Base-by-base conservation (phyloP, 2,797 vertebrate genomes). In the Phataginus tricuspis region DNA sequence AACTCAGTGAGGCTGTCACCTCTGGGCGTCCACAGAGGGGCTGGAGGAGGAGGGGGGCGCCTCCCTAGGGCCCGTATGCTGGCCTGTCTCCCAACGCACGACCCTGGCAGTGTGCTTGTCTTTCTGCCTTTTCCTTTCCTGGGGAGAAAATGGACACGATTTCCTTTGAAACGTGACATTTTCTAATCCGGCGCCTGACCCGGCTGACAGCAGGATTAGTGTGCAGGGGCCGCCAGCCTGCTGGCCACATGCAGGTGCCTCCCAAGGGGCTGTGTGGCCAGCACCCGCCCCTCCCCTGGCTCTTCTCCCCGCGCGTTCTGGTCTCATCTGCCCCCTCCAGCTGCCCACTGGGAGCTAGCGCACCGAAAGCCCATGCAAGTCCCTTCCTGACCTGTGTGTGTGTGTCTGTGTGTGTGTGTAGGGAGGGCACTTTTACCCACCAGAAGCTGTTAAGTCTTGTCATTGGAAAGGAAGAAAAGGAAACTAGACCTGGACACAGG, bases 131-230 rank as follows among this genome's bases (percentile, higher is more conserved):
- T 97, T 97, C 71, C 89, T 80, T 95, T 97, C 94, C 91, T 92
- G 91, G 96, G 83, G 86, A 96, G 94, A 96, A 97, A 98, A 95
- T 95, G 96, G 96, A 97, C 97, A 97, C 96, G 96, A 95, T 95
- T 98, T 97, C 92, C 95, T 98, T 97, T 96, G 97, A 98, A 97
- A 97, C 34, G 31, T 98, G 97, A 97, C 97, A 97, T 98, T 97
- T 97, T 86, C 94, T 97, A 97, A 97, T 97, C 97, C 71, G 25
- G 86, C 53, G 5, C 95, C 88, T 4, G 45, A 93, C 91, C 86
- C 90, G 96, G 95, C 96, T 97, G 97, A 97, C 97, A 97, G 96
- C 94, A 94, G 96, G 96, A 97, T 97, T 95, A 96, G 94, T 45
- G 90, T 77, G 83, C 45, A 15, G 0, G 2, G 79, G 95, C 90